phyloP scores from a whole-genome alignment of 1,140 invertebrate genomes.

The Eueides isabella region DNA sequence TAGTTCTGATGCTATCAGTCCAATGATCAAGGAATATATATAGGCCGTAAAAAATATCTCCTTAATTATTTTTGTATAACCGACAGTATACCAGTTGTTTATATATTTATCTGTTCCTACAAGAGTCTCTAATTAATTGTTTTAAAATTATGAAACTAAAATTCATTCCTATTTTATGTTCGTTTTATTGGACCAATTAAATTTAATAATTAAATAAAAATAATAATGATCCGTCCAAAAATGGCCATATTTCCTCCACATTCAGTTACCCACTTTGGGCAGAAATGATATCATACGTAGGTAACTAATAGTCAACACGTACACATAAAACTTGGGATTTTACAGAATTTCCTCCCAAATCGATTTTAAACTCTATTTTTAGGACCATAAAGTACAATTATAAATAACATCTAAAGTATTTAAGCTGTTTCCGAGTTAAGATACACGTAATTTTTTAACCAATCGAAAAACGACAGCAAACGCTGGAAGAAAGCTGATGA shows the following conservation, averaged over 20 bases:
- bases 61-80: no score
- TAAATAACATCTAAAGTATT: not conserved
- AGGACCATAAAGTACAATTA: not conserved
- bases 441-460: constrained; percentile 3
- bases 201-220: no score
- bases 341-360: not conserved
- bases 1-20: no score
- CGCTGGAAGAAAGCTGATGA: constrained; percentile 28
- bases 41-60: no score
- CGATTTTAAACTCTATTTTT: not conserved
- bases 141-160: no score
- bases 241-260: not conserved
- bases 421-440: not conserved
- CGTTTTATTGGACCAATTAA: no score
- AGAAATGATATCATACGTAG: constrained; percentile 10
- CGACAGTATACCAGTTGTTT: no score
- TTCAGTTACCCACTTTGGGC: not conserved
- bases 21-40: no score
- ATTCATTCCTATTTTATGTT: no score
- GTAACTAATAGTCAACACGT: not conserved
- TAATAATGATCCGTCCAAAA: not conserved
- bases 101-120: no score
- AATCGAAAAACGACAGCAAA: constrained; percentile 18
- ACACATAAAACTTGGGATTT: constrained; percentile 1
- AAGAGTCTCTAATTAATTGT: no score